phyloP scores from a whole-genome alignment of 2,113 vertebrate species.

The Paradoxurus hermaphroditus region DNA sequence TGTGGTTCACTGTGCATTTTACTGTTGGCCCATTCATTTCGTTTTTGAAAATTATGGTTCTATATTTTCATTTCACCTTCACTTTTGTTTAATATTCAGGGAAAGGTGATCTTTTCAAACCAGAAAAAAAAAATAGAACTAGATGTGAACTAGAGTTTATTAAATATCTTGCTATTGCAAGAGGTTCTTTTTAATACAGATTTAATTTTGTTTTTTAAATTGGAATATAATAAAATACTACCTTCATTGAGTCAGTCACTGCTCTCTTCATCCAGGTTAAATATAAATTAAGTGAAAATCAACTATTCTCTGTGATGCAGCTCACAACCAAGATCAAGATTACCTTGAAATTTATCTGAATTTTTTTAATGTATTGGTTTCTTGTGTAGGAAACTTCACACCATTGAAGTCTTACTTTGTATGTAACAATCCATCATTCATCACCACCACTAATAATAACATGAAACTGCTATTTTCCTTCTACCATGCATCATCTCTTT shows the following conservation, averaged over 20 bases:
- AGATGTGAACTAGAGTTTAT: slow-evolving; percentile 78
- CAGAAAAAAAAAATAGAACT: slow-evolving; percentile 76
- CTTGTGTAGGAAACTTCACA: slow-evolving; percentile 70
- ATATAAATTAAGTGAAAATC: slow-evolving; percentile 48
- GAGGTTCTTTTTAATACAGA: slow-evolving; percentile 72
- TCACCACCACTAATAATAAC: slow-evolving; percentile 61
- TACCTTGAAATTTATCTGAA: slow-evolving; percentile 65
- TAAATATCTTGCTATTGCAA: slow-evolving; percentile 68
- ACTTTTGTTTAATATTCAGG: slow-evolving; percentile 84
- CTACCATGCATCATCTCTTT: slow-evolving; percentile 77
- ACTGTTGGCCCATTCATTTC: slow-evolving; percentile 84
- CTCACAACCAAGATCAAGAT: slow-evolving; percentile 71
- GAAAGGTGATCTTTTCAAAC: slow-evolving; percentile 84
- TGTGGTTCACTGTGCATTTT: slow-evolving; percentile 84
- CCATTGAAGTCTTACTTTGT: slow-evolving; percentile 69
- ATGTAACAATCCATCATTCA: slow-evolving; percentile 69
- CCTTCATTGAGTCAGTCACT: slow-evolving; percentile 67
- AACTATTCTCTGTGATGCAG: slow-evolving; percentile 61
- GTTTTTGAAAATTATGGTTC: slow-evolving; percentile 79
- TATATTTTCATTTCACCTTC: slow-evolving; percentile 80
- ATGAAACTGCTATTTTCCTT: slow-evolving; percentile 83
- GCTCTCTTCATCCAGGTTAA: slow-evolving; percentile 70
- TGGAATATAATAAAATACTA: slow-evolving; percentile 71
- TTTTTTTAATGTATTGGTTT: slow-evolving; percentile 59
- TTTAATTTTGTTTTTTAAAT: slow-evolving; percentile 72